These are phyloP conservation scores for Lasioglossum pauxillum DNA, from an alignment of 2,888 invertebrate species.

Conservation along the genomic window DNA sequence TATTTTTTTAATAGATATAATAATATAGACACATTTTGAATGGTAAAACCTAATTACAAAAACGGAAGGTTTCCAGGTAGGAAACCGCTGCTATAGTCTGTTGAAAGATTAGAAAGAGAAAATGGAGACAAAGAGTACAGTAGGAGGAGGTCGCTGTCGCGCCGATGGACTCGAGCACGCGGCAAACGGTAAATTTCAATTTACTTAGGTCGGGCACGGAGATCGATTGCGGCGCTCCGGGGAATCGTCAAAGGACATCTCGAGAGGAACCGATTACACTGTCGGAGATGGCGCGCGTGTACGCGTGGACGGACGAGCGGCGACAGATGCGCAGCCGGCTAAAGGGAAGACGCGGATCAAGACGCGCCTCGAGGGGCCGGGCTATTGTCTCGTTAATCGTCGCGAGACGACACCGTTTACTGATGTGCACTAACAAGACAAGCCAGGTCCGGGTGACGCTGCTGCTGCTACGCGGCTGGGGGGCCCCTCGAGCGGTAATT, in stretches of 20 bases:
- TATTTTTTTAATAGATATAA: too few relatives aligned
- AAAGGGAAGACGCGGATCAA: constrained; percentile 61
- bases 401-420: constrained; percentile 67
- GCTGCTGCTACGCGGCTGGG: not conserved
- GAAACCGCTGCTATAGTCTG: too few relatives aligned
- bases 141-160: not conserved
- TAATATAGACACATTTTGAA: too few relatives aligned
- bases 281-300: constrained; percentile 24
- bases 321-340: constrained; percentile 37
- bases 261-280: constrained; percentile 44
- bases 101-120: not conserved
- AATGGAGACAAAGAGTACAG: not conserved
- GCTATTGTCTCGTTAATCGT: constrained; percentile 69
- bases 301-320: constrained; percentile 18
- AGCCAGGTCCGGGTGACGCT: constrained; percentile 14
- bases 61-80: too few relatives aligned
- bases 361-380: constrained; percentile 54
- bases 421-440: constrained; percentile 65
- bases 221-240: constrained; percentile 34
- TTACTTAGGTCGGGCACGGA: constrained; percentile 31
- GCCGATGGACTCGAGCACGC: not conserved
- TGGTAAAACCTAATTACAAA: too few relatives aligned
- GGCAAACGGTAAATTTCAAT: constrained; percentile 44
- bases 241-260: constrained; percentile 46
- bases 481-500: constrained; percentile 63